Percentiles rank a stretch among this genome's conserved stretches.
Evolutionary conservation across 2,113 vertebrate species (phyloP).

Genomic region (Amblyornis subalaris): DNA sequence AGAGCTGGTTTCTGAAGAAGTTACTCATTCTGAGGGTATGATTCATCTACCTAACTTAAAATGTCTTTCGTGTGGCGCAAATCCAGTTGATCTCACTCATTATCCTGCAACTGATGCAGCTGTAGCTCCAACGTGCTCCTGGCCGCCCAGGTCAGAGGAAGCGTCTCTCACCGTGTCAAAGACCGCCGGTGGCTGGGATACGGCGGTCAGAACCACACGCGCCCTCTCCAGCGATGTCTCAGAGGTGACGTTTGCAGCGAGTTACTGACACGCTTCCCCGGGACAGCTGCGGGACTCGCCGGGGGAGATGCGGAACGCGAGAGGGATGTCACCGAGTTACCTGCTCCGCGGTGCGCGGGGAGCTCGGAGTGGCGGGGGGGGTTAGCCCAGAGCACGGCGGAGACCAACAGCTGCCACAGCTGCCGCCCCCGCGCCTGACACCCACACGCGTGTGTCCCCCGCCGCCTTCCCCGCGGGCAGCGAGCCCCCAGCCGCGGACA

Average conservation of each 20-base stretch:
- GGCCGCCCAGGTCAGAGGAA: background rate
- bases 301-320: background rate
- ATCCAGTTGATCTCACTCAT: background rate
- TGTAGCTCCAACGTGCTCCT: background rate
- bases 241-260: background rate
- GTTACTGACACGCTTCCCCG: background rate
- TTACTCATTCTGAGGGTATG: background rate
- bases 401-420: background rate
- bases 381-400: background rate
- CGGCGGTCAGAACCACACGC: background rate
- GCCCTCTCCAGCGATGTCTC: background rate
- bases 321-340: background rate
- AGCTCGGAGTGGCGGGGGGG: rapidly evolving
- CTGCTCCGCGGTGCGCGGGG: background rate
- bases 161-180: background rate
- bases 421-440: background rate
- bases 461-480: background rate
- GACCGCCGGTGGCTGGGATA: background rate
- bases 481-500: background rate
- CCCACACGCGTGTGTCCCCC: background rate
- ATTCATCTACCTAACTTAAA: background rate
- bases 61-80: background rate
- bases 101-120: background rate
- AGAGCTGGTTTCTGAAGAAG: background rate
- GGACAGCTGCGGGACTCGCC: background rate